Evolutionary conservation across 2,797 vertebrate species (phyloP).

Genomic region (Lacerta bilineata): DNA sequence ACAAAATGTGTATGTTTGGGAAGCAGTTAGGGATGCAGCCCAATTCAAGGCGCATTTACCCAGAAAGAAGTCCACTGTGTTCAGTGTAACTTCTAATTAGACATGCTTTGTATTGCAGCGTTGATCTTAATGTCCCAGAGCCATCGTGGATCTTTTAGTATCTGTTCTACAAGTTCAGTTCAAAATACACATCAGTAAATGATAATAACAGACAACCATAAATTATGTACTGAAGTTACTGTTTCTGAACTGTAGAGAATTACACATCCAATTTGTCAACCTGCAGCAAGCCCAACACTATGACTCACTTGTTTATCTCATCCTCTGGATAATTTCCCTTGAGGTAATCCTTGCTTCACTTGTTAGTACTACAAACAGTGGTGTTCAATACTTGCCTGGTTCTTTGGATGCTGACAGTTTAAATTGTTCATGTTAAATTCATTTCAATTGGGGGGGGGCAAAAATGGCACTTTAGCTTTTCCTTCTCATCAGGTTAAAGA

Average conservation of each 20-base stretch:
- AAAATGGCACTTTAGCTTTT: not conserved
- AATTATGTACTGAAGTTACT: not conserved
- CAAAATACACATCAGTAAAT: slow-evolving; percentile 18
- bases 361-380: slow-evolving; percentile 23
- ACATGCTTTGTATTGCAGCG: not conserved
- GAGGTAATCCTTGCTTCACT: not conserved
- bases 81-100: not conserved
- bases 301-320: slow-evolving; percentile 1
- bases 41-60: not conserved
- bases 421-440: not conserved
- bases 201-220: not conserved
- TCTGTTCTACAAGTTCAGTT: not conserved
- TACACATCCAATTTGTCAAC: slow-evolving; percentile 11
- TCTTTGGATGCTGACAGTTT: slow-evolving; percentile 2
- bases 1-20: not conserved
- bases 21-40: not conserved
- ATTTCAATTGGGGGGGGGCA: not conserved
- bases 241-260: slow-evolving; percentile 1
- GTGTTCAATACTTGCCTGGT: slow-evolving; percentile 17
- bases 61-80: not conserved
- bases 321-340: slow-evolving; percentile 30
- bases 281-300: not conserved
- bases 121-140: not conserved
- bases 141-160: not conserved
- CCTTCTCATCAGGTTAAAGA: not conserved